Evolutionary conservation across 2,888 invertebrate species (phyloP), one percentile per base, ranked within the genome.

Genomic region (Zelleria hepariella): DNA sequence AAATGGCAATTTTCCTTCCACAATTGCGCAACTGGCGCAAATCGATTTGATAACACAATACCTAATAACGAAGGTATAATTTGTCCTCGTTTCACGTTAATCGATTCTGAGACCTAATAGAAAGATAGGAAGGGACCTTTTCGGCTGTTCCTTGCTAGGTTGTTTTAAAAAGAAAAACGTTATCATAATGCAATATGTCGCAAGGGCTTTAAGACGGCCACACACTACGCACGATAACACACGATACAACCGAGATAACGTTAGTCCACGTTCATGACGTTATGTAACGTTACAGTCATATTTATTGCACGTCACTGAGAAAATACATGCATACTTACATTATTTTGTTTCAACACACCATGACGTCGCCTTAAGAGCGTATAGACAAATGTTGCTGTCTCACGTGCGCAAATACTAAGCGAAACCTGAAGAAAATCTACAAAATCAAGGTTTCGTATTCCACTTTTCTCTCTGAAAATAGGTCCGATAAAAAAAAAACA

Each of bases 161-260:
- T 51, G 51, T 51, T 51, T 51, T 51, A 53, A 53, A 25, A 53
- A 53, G 23, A 6, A 53, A 53, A 23, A n/a, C 26, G 25, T 54
- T 54, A 54, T 54, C 54, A 54, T 51, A 51, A 23, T 51, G 54
- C 18, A 25, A 54, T 5, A 42, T 51, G 51, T 51, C 51, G 51
- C 18, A 54, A 26, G 71, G 75, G 73, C 78, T 15, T 42, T 75
- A 78, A 61, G 65, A 62, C 60, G 74, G 67, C 77, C 79, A 75
- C 80, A 78, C 78, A 70, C 74, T 54, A 65, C 63, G 64, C 60
- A 58, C 64, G 78, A 78, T 78, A 78, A 74, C 64, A 51, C 20
- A 5, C 51, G 20, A 51, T 23, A 21, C 23, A 51, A 8, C 20
- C 10, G 20, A 51, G 51, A 51, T 51, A 51, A 51, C 51, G 32